Base-by-base conservation (phyloP, 1,140 invertebrate species). In the Marisa cornuarietis region DNA sequence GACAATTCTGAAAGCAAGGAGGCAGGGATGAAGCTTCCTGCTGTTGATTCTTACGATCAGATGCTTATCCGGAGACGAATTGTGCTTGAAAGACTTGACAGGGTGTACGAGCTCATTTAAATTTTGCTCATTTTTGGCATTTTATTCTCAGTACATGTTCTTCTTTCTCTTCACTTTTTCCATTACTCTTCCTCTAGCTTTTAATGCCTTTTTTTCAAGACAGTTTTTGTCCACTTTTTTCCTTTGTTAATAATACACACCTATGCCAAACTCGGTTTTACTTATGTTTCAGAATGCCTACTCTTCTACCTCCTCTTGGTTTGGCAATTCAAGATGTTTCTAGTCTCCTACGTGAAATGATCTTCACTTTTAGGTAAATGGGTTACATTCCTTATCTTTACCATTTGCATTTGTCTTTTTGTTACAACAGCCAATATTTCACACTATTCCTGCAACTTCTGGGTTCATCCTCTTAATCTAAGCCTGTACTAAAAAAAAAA, bases 11-110 rank as follows among this genome's bases (percentile, higher is more conserved):
- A 52, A 10, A n/a, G 71, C 18, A n/a, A 3, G 4, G 65, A 52
- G 62, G 73, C 22, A n/a, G 49, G 9, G 16, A 71, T 78, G 18
- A 75, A 63, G 65, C 79, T 90, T n/a, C 90, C 90, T n/a, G 82
- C 85, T 22, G 85, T 90, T 13, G 90, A 90, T 78, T 83, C 83
- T 42, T 83, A 87, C 76, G 84, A 89, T 66, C 90, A 90, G 83
- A 79, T 84, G 80, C 73, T 85, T 61, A 88, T 90, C 13, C 81
- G 90, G 63, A 84, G 82, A 78, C 88, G 86, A 81, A 90, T 90
- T 79, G 86, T 90, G 11, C 79, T 90, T 66, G 89, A 90, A 8
- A 85, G 85, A 74, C 71, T 90, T 5, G 85, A 85, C 69, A 86
- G 84, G 84, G 80, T 83, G 90, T 90, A 84, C 83, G 85, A 84